Base-by-base conservation (phyloP, 2,797 vertebrate genomes). In the Gymnothorax javanicus region DNA sequence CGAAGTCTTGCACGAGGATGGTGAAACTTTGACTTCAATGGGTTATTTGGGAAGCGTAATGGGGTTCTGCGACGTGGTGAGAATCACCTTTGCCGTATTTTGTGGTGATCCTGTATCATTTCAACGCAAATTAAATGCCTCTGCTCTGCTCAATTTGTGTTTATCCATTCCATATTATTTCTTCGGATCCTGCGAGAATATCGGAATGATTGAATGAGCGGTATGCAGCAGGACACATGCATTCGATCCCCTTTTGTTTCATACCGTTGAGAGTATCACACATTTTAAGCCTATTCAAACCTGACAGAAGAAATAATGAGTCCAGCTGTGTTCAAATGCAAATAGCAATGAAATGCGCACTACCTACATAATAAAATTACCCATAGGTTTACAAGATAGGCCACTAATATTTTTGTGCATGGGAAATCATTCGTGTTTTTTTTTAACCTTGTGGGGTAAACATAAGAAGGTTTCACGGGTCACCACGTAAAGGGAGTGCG, bases 1-100 rank as follows among this genome's bases (percentile, higher is more conserved):
- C 73, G 73, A 77, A 71, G 33, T 73, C 33, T 73, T 27, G 71
- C 71, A 73, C 27, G 71, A 73, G 71, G 71, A 73, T 7, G 33
- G 33, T 50, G 52, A 15, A 77, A 77, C 73, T 77, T 6, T 17
- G 11, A 77, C 12, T 77, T 3, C 73, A 77, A 77, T 77, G 43
- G 7, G 33, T 7, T 77, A 77, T 77, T 9, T 77, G 73, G 5
- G 73, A n/a, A 77, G 52, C 43, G 52, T 50, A 77, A 77, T 77
- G 4, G 15, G 33, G 33, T 77, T 50, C 33, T 43, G 33, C 33
- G 2, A 43, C 4, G 43, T 77, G 73, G 73, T 43, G 43, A 50
- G 43, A 17, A 20, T 77, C 33, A 77, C 33, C 73, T 75, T 23
- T n/a, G 43, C 69, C 8, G 43, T 77, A 77, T 33, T 33, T 43